Base-by-base conservation (phyloP, 2,888 invertebrate species). In the Synanthedon tipuliformis region DNA sequence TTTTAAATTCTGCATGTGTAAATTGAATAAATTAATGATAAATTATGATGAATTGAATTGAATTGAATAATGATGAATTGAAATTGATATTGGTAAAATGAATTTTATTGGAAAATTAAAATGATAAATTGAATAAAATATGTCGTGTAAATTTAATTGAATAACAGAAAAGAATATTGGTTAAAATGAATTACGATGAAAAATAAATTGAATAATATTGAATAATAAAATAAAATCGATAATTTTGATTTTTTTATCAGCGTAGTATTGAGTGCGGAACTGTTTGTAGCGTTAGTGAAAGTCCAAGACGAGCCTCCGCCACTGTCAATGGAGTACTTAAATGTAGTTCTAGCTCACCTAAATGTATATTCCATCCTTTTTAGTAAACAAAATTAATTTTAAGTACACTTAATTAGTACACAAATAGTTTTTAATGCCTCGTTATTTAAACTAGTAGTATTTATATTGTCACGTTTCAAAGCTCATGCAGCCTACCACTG, bases 361-460 rank as follows among this genome's bases (percentile, higher is more conserved):
- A 23, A 82, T 85, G 82, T 87, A 87, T 87, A 87, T 86, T 87
- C 85, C 85, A 85, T 86, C 86, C 85, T 86, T 72, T 5, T 76
- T 84, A 83, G 78, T 71, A 62, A 75, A 69, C 65, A 83, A 81
- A 50, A 78, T 80, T 62, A 66, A 71, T 78, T 66, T 65, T 80
- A 81, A 83, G 83, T 84, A 85, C 85, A 82, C 73, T 75, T 71
- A 74, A 78, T 64, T 70, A 83, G 81, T 84, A 84, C 83, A 83
- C 76, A 74, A 67, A 69, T 76, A 81, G 78, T 69, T 58, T 76
- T 73, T 75, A 67, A 67, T 62, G 78, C 75, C 77, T 78, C 73
- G 73, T 78, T 80, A 74, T 16, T 45, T 15, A 16, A 49, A 77
- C 69, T 78, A 75, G 68, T 82, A 81, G 76, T 69, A 70, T 76